Conservation (phyloP, 2,888 invertebrate genomes). For the Saturnia pavonia region DNA sequence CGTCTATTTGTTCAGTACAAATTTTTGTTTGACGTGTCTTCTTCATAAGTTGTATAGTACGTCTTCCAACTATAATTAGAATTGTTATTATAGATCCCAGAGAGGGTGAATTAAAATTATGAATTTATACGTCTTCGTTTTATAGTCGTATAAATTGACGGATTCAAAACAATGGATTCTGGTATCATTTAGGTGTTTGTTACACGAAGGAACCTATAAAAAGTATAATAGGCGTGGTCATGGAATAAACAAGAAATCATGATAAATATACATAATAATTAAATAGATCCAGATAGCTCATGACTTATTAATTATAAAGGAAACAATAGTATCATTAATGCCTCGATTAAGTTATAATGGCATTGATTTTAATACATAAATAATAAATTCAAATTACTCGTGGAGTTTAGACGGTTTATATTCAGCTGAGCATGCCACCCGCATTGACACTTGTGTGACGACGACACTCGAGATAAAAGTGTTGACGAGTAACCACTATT, state of each 20-base stretch:
- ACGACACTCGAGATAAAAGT: not conserved
- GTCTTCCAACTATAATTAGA: not conserved
- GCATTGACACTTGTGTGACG: not conserved
- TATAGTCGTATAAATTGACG: not conserved
- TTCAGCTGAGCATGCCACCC: constrained; percentile 2
- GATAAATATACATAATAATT: constrained; percentile 7
- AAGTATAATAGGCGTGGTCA: not conserved
- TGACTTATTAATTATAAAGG: constrained; percentile 1
- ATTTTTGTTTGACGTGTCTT: too few species aligned
- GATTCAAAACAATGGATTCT: not conserved
- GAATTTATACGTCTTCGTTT: not conserved
- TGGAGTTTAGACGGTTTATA: not conserved
- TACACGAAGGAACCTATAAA: not conserved
- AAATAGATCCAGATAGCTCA: not conserved
- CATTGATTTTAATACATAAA: not conserved
- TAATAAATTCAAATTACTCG: not conserved
- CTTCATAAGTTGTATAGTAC: not conserved
- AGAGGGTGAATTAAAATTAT: not conserved
- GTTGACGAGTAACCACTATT: not conserved
- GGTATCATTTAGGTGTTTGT: not conserved
- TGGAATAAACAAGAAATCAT: not conserved
- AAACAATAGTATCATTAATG: constrained; percentile 8
- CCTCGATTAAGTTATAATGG: constrained; percentile 6
- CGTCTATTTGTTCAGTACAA: too few species aligned
- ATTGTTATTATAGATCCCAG: not conserved